phyloP scores from a whole-genome alignment of 2,888 invertebrate species.

The Dasypolia templi region DNA sequence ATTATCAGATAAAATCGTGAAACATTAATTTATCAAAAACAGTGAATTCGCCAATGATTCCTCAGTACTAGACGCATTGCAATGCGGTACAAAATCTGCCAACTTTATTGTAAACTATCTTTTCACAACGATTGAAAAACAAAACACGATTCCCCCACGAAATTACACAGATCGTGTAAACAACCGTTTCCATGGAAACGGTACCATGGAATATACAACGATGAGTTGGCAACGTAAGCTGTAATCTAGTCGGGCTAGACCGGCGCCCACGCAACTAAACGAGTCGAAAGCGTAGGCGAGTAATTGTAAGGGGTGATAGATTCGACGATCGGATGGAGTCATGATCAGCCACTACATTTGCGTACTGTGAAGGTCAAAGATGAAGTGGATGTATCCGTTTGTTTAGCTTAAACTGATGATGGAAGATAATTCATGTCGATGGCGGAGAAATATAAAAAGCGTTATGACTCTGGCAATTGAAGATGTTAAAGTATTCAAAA shows the following conservation, averaged over 20 bases:
- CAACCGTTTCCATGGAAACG: slow-evolving; percentile 51
- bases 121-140: slow-evolving; percentile 13
- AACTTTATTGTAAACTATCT: background rate
- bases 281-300: slow-evolving; percentile 55
- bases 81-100: slow-evolving; percentile 7
- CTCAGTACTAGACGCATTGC: background rate
- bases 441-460: slow-evolving; percentile 12
- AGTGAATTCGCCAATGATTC: slow-evolving; percentile 8
- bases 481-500: slow-evolving; percentile 11
- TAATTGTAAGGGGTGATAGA: slow-evolving; percentile 65
- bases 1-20: background rate
- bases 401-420: background rate
- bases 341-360: slow-evolving; percentile 52
- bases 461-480: background rate
- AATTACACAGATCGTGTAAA: slow-evolving; percentile 23
- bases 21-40: background rate
- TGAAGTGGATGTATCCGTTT: slow-evolving; percentile 35
- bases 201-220: slow-evolving; percentile 40
- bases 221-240: slow-evolving; percentile 48
- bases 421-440: background rate
- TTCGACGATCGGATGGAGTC: slow-evolving; percentile 46
- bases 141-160: slow-evolving; percentile 19
- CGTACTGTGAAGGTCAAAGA: slow-evolving; percentile 34
- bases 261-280: slow-evolving; percentile 61
- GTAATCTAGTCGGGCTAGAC: slow-evolving; percentile 61